Base-by-base conservation (phyloP, 2,797 vertebrate species). In the Lemur catta region DNA sequence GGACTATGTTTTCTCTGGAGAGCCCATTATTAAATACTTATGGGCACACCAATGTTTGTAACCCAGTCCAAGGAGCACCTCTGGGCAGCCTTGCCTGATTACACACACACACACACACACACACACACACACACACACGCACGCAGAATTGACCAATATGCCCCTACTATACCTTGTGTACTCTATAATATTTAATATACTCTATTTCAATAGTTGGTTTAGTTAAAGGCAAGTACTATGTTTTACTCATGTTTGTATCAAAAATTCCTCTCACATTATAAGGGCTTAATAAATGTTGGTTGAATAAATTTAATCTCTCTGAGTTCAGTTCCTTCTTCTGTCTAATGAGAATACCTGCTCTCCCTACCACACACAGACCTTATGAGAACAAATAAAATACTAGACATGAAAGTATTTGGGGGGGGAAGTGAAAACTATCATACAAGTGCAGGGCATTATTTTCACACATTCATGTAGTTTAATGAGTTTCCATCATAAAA, bases 401-500 rank as follows among this genome's bases (percentile, higher is more conserved):
- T 78, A 93, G 65, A 88, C 71, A 65, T 57, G 33, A 96, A 90
- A 93, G 72, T 72, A 65, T 94, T 92, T 43, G 43, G 81, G 76
- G 46, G 15, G 10, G 74, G 90, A 75, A 63, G 48, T 63, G 69
- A 96, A 92, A 97, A 74, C 69, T 65, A 38, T 63, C 91, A 82
- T 55, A 61, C 24, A 89, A 96, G 22, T 26, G 1, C 41, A 84
- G 11, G 38, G 78, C 89, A 92, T 96, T 94, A 94, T 90, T 96
- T 94, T 96, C 89, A 86, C 63, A 48, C 11, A 22, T 88, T 96
- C 69, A 71, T 94, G 65, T 79, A 72, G 43, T 89, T 94, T 89
- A 96, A 96, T 91, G 78, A 94, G 82, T 91, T 94, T 93, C 85
- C 63, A 93, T 86, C 85, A 80, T 89, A 76, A 91, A 97, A 96